Evolutionary conservation across 2,797 vertebrate genomes (phyloP), one percentile per base, ranked within the genome.

Genomic region (Sebastes iracundus): DNA sequence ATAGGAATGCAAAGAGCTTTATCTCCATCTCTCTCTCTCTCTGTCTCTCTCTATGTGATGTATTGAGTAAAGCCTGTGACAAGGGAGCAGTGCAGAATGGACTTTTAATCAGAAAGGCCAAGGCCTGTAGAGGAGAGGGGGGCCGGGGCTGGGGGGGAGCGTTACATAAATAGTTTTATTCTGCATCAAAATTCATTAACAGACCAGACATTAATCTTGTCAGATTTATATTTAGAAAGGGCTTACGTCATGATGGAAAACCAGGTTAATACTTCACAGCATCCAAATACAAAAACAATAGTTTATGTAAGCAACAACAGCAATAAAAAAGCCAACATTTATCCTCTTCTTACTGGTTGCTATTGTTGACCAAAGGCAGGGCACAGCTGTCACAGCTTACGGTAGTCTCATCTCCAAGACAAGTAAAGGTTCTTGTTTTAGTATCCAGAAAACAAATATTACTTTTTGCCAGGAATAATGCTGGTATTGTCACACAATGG

Each of bases 101-200:
- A 79, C 82, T 88, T 92, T 91, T 88, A 94, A 91, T 90, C 88
- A 87, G 84, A 77, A 77, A 90, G 90, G 80, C 84, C 32, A 28
- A 87, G 83, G 79, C 72, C 83, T 82, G 75, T 12, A 66, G 81
- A 79, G 65, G 7, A 11, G 12, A 9, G 14, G 27, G 11, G 11
- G 12, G 35, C 20, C 5, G 1, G 23, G 20, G 53, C 11, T 18
- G 42, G 52, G 14, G 18, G 14, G 20, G 27, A 22, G 62, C 25
- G 53, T 94, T 91, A 92, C 79, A 94, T 94, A 92, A 93, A 91
- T 93, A 90, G 88, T 87, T 92, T 88, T 76, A 83, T 79, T 59
- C 72, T 49, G 84, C 76, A 86, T 91, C 75, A 85, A 88, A 94
- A 91, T 87, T 83, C 83, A 91, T 90, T 74, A 84, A 68, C 72